Percentiles rank a stretch among this genome's conserved stretches.
Conservation (phyloP, 2,797 vertebrate genomes). For the Loriculus beryllinus region DNA sequence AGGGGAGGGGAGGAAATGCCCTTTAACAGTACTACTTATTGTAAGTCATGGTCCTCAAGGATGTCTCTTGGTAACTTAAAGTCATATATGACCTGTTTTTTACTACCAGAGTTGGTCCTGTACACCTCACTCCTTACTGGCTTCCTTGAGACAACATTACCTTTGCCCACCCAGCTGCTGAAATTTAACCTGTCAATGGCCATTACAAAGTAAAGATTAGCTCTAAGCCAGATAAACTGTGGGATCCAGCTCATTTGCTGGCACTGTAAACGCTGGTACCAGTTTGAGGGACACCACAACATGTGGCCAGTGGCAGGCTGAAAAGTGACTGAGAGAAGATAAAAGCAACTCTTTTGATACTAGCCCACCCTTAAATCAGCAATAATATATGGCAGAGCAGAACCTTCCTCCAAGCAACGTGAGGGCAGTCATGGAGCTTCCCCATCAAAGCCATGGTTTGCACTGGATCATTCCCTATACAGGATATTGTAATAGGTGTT, state of each 20-base stretch:
- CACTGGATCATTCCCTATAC: neutral
- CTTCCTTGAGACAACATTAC: neutral
- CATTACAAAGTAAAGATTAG: neutral
- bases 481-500: neutral
- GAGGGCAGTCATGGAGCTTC: neutral
- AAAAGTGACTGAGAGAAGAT: neutral
- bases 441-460: neutral
- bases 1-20: neutral
- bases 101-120: neutral
- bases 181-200: neutral
- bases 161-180: neutral
- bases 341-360: neutral
- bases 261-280: neutral
- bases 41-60: neutral
- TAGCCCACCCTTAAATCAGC: neutral
- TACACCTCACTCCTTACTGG: neutral
- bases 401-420: neutral
- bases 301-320: neutral
- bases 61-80: neutral
- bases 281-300: neutral
- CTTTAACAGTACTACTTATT: neutral
- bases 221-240: neutral
- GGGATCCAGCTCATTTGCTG: rapidly evolving
- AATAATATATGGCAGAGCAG: neutral
- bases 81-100: neutral